These are phyloP conservation scores for Malurus leucopterus DNA, from an alignment of 2,797 vertebrate genomes.

Conservation along the genomic window DNA sequence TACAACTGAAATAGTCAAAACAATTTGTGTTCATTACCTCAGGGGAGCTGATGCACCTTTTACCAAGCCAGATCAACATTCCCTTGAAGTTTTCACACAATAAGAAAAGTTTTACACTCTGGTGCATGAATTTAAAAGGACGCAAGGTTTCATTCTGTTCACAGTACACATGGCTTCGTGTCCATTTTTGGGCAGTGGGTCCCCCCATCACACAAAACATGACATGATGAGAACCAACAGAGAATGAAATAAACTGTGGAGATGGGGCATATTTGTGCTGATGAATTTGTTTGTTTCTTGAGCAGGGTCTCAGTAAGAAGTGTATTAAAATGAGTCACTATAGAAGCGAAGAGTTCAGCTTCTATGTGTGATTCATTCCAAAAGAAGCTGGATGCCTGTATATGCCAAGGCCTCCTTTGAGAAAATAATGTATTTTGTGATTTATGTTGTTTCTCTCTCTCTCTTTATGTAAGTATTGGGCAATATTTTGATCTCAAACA, in stretches of 20 bases:
- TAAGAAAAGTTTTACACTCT: neutral
- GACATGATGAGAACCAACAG: neutral
- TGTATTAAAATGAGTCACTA: slow-evolving; percentile 17
- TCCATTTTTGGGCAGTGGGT: neutral
- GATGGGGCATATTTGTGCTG: neutral
- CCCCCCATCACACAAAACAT: neutral
- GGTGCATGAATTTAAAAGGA: neutral
- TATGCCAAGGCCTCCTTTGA: slow-evolving; percentile 21
- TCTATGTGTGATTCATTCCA: slow-evolving; percentile 31
- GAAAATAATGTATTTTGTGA: slow-evolving; percentile 38
- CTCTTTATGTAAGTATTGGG: neutral
- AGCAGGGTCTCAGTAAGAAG: neutral
- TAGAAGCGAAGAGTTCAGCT: slow-evolving; percentile 7
- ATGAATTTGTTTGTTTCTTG: neutral
- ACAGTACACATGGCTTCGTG: neutral
- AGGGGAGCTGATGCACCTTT: neutral
- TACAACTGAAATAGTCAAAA: neutral
- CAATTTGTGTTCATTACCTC: neutral
- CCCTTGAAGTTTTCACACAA: neutral
- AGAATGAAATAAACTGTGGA: neutral
- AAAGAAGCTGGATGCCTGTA: slow-evolving; percentile 19
- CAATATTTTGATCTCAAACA: slow-evolving; percentile 26
- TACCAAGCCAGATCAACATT: neutral
- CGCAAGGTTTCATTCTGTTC: neutral
- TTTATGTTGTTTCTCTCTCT: slow-evolving; percentile 5